Percentiles rank a stretch among this genome's conserved stretches.
Evolutionary conservation across 2,113 vertebrate species (phyloP).

Genomic region (Microcebus jonahi): DNA sequence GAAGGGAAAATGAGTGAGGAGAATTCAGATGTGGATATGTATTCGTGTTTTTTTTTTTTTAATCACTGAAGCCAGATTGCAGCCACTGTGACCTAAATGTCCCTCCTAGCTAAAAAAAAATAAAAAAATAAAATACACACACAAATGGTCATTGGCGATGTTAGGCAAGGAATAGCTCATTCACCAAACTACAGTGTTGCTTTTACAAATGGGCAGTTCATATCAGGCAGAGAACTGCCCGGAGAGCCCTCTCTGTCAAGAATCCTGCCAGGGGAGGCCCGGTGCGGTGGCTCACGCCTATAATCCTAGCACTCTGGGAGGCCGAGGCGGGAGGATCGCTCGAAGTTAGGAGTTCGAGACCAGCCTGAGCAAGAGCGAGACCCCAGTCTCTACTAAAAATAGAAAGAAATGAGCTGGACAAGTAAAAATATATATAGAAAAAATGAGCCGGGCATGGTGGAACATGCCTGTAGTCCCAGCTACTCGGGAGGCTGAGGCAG

Average conservation of each 20-base stretch:
- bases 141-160: not conserved
- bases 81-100: not conserved
- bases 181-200: not conserved
- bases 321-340: too few relatives aligned
- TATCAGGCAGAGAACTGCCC: not conserved
- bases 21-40: constrained; percentile 45
- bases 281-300: too few relatives aligned
- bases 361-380: too few relatives aligned
- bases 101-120: not conserved
- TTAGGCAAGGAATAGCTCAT: not conserved
- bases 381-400: too few relatives aligned
- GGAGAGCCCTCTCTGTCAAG: not conserved
- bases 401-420: too few relatives aligned
- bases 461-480: too few relatives aligned
- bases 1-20: constrained; percentile 5
- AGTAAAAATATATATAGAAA: too few relatives aligned
- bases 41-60: constrained; percentile 63
- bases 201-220: not conserved
- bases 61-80: not conserved
- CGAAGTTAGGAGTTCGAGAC: too few relatives aligned
- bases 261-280: not conserved
- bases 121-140: not conserved
- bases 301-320: too few relatives aligned
- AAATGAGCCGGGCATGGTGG: too few relatives aligned
- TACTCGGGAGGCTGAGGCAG: too few relatives aligned